phyloP scores from a whole-genome alignment of 2,888 invertebrate genomes.

The Drosophila subsilvestris region DNA sequence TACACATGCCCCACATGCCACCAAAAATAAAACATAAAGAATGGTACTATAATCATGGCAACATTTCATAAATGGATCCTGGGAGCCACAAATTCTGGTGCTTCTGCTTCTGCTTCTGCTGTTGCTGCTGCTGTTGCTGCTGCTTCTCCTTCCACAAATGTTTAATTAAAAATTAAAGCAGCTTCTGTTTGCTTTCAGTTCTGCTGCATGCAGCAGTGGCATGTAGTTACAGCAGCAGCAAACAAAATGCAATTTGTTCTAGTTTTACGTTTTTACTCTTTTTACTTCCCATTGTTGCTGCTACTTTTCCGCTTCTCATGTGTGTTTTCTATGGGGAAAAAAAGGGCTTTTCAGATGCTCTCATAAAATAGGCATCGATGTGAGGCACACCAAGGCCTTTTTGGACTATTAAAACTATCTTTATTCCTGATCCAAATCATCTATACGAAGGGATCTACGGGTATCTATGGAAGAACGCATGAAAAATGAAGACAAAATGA shows the following conservation, averaged over 20 bases:
- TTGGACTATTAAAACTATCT: too few relatives aligned
- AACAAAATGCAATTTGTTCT: constrained; percentile 43
- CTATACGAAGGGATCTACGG: background rate
- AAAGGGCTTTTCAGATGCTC: background rate
- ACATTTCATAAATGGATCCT: constrained; percentile 45
- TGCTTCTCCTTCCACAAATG: constrained; percentile 48
- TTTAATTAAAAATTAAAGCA: constrained; percentile 73
- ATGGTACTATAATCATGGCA: constrained; percentile 39
- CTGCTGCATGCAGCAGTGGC: constrained; percentile 42
- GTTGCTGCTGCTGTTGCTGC: background rate
- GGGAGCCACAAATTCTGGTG: constrained; percentile 36
- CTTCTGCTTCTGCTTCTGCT: constrained; percentile 3
- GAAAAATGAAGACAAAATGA: background rate
- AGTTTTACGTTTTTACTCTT: constrained; percentile 5
- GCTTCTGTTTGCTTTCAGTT: constrained; percentile 37
- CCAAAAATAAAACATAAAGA: constrained; percentile 27
- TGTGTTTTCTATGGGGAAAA: background rate
- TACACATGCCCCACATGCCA: constrained; percentile 42
- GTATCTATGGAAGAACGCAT: background rate
- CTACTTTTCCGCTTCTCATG: constrained; percentile 44
- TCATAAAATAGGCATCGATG: background rate
- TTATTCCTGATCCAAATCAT: background rate
- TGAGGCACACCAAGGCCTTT: too few relatives aligned
- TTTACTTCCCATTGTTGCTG: constrained; percentile 21
- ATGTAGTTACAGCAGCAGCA: constrained; percentile 31